phyloP scores from a whole-genome alignment of 2,113 vertebrate genomes.

The Notechis scutatus region DNA sequence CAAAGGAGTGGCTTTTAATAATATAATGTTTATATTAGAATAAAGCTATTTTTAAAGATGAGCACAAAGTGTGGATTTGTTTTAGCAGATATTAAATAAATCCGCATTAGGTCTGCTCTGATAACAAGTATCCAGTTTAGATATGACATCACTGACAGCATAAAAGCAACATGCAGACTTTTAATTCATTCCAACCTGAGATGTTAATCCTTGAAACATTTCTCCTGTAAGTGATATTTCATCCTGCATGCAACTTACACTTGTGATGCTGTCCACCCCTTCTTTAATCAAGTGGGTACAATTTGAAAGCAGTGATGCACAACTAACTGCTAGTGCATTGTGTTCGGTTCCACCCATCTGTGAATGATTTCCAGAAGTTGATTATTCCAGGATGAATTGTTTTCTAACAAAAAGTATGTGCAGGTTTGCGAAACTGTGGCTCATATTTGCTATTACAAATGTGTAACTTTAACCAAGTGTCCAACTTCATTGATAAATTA shows the following conservation, averaged over 20 bases:
- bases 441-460: constrained; percentile 32
- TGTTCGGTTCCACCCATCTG: constrained; percentile 45
- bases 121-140: constrained; percentile 10
- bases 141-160: constrained; percentile 42
- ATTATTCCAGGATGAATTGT: constrained; percentile 55
- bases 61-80: neutral
- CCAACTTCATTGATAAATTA: constrained; percentile 8
- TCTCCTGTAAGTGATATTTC: constrained; percentile 52
- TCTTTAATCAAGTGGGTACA: constrained; percentile 38
- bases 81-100: neutral
- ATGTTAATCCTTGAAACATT: constrained; percentile 45
- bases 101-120: neutral
- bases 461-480: constrained; percentile 18
- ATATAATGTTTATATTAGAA: constrained; percentile 14
- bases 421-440: constrained; percentile 25
- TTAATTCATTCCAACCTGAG: constrained; percentile 40
- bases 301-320: constrained; percentile 57
- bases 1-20: constrained; percentile 1
- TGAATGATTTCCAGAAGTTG: constrained; percentile 62
- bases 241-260: constrained; percentile 28
- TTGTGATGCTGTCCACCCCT: constrained; percentile 23
- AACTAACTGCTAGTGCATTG: constrained; percentile 59
- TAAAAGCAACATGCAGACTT: constrained; percentile 52
- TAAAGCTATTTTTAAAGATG: constrained; percentile 2
- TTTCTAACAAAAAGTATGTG: constrained; percentile 38